A percentile compares a stretch with the other conserved stretches of the same genome.
Evolutionary conservation across 2,797 vertebrate species (phyloP).

Genomic region (Tapera naevia): DNA sequence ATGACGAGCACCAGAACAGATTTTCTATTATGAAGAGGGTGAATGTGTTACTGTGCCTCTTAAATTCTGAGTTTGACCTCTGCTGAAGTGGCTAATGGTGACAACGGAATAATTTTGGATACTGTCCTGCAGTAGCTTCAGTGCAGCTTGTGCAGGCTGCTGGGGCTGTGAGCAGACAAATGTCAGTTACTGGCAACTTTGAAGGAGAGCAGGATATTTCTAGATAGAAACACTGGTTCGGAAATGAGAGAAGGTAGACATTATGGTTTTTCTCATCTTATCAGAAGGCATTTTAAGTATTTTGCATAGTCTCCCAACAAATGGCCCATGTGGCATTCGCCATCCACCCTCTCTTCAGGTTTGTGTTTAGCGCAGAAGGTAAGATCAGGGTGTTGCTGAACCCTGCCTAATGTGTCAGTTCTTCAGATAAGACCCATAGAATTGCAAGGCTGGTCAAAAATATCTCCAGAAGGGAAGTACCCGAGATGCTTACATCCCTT

Average conservation of each 20-base stretch:
- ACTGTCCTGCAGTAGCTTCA: not conserved
- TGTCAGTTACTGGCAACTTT: not conserved
- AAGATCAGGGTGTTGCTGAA: not conserved
- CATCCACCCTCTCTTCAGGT: not conserved
- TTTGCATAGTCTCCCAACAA: not conserved
- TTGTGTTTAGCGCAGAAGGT: not conserved
- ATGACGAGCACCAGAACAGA: not conserved
- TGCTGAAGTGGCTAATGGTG: not conserved
- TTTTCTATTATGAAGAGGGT: not conserved
- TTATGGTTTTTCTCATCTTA: not conserved
- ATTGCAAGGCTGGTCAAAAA: not conserved
- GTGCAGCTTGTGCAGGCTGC: not conserved
- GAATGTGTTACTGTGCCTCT: not conserved
- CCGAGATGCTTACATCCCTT: not conserved
- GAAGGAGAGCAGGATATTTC: not conserved
- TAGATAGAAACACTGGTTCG: not conserved
- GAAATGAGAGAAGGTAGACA: not conserved
- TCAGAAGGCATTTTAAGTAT: not conserved
- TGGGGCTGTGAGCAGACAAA: not conserved
- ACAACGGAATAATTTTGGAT: not conserved
- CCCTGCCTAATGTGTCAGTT: not conserved
- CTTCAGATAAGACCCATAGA: not conserved
- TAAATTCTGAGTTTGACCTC: not conserved
- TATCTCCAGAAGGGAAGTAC: constrained; percentile 47
- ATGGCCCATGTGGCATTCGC: not conserved